Percentiles rank a stretch among this genome's conserved stretches.
These are phyloP conservation scores for Urosaurus nigricauda DNA, from an alignment of 2,797 vertebrate genomes.

Conservation along the genomic window DNA sequence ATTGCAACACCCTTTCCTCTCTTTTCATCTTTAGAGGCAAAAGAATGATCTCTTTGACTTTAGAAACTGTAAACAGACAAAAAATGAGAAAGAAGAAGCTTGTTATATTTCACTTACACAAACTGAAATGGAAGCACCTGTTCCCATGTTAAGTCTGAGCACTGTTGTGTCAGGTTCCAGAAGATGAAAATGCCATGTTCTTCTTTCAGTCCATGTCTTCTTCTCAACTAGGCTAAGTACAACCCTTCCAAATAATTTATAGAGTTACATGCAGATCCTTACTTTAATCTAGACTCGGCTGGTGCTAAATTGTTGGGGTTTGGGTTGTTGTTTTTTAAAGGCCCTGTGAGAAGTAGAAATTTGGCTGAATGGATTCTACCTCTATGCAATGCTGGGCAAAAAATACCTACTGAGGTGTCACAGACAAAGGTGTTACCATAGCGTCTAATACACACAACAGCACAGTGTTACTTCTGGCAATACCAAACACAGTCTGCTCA, in stretches of 20 bases:
- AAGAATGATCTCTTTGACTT: neutral
- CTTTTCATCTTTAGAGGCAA: neutral
- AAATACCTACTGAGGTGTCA: conserved; percentile 33
- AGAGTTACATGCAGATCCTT: neutral
- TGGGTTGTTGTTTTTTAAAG: neutral
- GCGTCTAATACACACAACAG: conserved; percentile 45
- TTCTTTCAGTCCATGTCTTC: neutral
- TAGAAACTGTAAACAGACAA: neutral
- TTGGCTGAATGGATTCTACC: neutral
- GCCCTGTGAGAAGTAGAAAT: neutral
- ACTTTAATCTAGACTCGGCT: conserved; percentile 10
- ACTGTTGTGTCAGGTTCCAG: neutral
- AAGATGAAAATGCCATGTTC: conserved; percentile 24
- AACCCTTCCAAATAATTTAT: neutral
- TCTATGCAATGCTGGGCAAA: neutral
- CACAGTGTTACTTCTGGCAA: conserved; percentile 40
- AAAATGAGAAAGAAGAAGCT: conserved; percentile 19
- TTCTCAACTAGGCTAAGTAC: neutral
- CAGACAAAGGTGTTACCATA: conserved; percentile 65
- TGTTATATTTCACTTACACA: conserved; percentile 81
- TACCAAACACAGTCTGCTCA: accelerated
- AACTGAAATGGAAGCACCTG: conserved; percentile 80
- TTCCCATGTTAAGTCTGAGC: conserved; percentile 71
- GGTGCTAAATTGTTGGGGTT: neutral
- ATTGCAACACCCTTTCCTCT: neutral